Base-by-base conservation (phyloP, 2,888 invertebrate species). In the Drosophila putrida region DNA sequence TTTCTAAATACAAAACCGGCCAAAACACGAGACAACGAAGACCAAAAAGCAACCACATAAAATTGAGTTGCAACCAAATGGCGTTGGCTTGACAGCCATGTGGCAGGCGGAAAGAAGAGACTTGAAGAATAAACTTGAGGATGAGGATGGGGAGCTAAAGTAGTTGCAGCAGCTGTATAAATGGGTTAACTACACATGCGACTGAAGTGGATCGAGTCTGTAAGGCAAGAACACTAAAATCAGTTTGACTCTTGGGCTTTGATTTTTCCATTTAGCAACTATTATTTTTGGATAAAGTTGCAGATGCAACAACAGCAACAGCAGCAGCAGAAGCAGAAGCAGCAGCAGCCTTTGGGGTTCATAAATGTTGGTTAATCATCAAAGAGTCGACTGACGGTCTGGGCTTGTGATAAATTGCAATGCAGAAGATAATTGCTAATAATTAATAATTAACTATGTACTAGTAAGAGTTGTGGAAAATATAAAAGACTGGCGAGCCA, bases 401-500 rank as follows among this genome's bases (percentile, higher is more conserved):
- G 41, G 10, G 35, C 50, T 62, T 71, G 66, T 61, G 62, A 63
- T 71, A 82, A 82, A 85, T 80, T 78, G 71, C 69, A 61, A 61
- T 65, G 46, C 65, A 60, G 66, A 41, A 55, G 58, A 75, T 80
- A 85, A 83, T 83, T 83, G 76, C 66, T 75, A 87, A 89, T 85
- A 87, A 75, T 87, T 87, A 84, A 81, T 84, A 81, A 85, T 85
- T 87, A 87, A 73, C 86, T 80, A 38, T 61, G 27, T 55, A 35
- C 27, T n/a, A 28, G 46, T n/a, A 46, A 46, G 27, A 57, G 57
- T 36, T 46, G 57, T 78, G 62, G 49, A 80, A 80, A 82, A 70
- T 74, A 75, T 67, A 68, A 75, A 38, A 58, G 68, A 78, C 36
- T 10, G 38, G 28, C 62, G 57, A 55, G 53, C 67, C 67, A 27